Base-by-base conservation (phyloP, 2,113 vertebrate species). In the Verasper variegatus region DNA sequence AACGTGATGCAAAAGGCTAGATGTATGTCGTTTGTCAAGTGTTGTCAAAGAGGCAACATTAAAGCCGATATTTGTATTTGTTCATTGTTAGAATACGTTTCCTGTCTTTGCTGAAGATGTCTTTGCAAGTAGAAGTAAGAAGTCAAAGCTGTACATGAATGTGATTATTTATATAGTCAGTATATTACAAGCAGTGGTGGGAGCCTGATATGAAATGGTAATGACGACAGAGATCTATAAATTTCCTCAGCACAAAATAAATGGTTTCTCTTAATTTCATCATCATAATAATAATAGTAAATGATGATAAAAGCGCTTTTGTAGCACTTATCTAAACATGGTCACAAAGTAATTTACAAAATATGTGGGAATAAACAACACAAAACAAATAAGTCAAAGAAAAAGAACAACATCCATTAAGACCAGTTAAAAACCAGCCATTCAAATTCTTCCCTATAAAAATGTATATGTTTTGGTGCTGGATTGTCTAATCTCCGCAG, bases 1-100 rank as follows among this genome's bases (percentile, higher is more conserved):
- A 51, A 55, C n/a, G 18, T 76, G 17, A 60, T 77, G 24, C 24
- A 24, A 24, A 24, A 24, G 2, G 57, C 35, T 45, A 27, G 1
- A 68, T 74, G 68, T 77, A 74, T 42, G 40, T 42, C 3, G 81
- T 73, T 82, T 76, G 13, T 63, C 15, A 79, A 59, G 54, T 61
- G 62, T 86, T 82, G 31, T 12, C 26, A 23, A 67, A 71, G 78
- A 74, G 3, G 26, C 45, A 31, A 24, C 31, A 76, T 24, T 74
- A 71, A 87, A 74, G 35, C 0, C 37, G 66, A 24, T 68, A 1
- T 67, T 62, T 47, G 0, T 24, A 12, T 13, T 35, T 65, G 10
- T 20, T 18, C 0, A 15, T 17, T 31, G 17, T 63, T 18, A 1
- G 3, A 45, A 2, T 18, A 11, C 23, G 12, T 64, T n/a, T 55